Conservation (phyloP, 2,113 vertebrate genomes). For the Halcyon malimbica region DNA sequence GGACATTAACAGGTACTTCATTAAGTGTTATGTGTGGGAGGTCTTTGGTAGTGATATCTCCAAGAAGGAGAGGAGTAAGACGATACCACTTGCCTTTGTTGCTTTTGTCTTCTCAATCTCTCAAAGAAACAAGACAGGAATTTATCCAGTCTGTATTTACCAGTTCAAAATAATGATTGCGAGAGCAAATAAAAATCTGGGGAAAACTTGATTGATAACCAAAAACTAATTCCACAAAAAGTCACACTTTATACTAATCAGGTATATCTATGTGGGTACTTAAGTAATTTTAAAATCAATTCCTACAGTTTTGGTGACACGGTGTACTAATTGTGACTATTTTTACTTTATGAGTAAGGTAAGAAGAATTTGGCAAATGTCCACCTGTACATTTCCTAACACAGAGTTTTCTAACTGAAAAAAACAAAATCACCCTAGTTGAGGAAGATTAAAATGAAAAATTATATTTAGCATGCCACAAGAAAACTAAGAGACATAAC, state of each 20-base stretch:
- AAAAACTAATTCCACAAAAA: background rate
- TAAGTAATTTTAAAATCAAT: background rate
- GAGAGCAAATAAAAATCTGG: background rate
- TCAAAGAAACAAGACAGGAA: background rate
- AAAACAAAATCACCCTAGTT: background rate
- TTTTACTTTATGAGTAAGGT: background rate
- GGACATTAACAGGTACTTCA: slow-evolving; percentile 1
- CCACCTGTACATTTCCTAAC: background rate
- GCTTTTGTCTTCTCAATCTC: background rate
- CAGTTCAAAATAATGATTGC: background rate
- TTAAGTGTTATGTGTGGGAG: background rate
- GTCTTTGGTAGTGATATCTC: background rate
- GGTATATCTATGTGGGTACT: background rate
- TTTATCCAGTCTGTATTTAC: background rate
- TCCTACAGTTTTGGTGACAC: background rate
- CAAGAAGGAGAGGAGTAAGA: background rate
- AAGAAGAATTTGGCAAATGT: background rate
- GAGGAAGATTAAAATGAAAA: background rate
- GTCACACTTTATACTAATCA: background rate
- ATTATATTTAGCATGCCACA: background rate
- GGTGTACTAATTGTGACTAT: background rate
- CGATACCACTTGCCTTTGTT: background rate
- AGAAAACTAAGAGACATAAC: background rate
- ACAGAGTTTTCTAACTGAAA: background rate
- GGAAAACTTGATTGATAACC: background rate